These are phyloP conservation scores for Hydropsyche betteni DNA, from an alignment of 2,888 invertebrate genomes.

Conservation along the genomic window DNA sequence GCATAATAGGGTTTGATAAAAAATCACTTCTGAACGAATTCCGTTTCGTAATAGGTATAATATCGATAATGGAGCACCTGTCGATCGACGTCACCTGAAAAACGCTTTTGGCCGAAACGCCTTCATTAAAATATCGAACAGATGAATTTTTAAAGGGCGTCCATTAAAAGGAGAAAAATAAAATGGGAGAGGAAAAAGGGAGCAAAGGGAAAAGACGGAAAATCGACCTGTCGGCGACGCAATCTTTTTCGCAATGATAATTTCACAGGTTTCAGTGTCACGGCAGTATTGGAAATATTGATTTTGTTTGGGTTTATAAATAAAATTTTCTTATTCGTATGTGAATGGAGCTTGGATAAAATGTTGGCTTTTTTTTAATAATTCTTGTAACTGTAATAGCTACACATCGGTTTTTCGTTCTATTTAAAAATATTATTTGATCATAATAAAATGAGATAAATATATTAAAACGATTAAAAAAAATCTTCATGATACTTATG, in stretches of 20 bases:
- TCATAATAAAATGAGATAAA: too few relatives aligned
- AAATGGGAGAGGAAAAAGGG: neutral
- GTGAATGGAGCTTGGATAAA: too few relatives aligned
- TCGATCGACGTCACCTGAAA: neutral
- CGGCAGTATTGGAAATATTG: neutral
- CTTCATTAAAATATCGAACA: constrained; percentile 17
- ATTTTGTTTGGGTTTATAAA: too few relatives aligned
- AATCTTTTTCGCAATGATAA: constrained; percentile 8
- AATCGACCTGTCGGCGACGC: neutral
- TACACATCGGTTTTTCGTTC: too few relatives aligned
- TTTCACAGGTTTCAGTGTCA: neutral
- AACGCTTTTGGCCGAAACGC: constrained; percentile 7
- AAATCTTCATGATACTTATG: too few relatives aligned
- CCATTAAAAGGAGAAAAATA: constrained; percentile 4
- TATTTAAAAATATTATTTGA: too few relatives aligned
- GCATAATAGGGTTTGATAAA: neutral
- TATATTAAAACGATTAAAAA: too few relatives aligned
- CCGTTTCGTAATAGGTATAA: neutral
- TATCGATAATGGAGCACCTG: constrained; percentile 14
- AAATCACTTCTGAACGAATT: too few relatives aligned
- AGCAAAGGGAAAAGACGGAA: neutral
- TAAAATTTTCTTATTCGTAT: too few relatives aligned
- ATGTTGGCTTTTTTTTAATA: too few relatives aligned
- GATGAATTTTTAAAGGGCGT: constrained; percentile 23
- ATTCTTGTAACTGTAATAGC: too few relatives aligned